Conservation (phyloP, 2,888 invertebrate species). For the Hanleya hanleyi region DNA sequence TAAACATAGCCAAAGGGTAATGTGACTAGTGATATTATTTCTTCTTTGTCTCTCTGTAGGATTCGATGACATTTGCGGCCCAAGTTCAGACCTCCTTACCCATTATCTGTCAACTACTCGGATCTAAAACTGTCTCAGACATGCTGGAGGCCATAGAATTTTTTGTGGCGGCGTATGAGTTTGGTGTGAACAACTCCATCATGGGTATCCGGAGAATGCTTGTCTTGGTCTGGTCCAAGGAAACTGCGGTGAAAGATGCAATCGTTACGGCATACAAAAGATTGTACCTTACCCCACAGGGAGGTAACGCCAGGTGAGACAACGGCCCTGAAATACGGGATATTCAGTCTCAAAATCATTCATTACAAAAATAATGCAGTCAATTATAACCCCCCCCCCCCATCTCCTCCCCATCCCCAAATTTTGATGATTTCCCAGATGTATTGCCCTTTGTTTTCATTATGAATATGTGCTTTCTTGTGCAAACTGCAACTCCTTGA, state of each 20-base stretch:
- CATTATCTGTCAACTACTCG: constrained; percentile 82
- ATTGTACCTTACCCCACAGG: constrained; percentile 77
- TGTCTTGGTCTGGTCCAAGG: constrained; percentile 86
- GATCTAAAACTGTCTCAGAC: constrained; percentile 79
- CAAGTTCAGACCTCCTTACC: constrained; percentile 77
- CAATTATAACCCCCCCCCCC: too few relatives aligned
- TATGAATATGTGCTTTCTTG: too few relatives aligned
- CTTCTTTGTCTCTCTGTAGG: too few relatives aligned
- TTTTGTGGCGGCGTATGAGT: constrained; percentile 82
- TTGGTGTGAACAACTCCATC: constrained; percentile 73
- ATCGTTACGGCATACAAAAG: constrained; percentile 85
- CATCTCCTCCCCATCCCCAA: too few relatives aligned
- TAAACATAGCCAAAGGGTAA: too few relatives aligned
- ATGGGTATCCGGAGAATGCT: constrained; percentile 85
- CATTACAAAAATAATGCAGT: neutral
- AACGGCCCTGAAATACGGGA: neutral
- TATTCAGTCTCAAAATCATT: neutral
- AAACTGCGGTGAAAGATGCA: constrained; percentile 81
- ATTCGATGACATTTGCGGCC: constrained; percentile 76
- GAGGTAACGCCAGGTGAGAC: constrained; percentile 52
- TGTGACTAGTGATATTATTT: too few relatives aligned
- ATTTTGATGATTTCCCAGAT: neutral
- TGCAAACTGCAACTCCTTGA: too few relatives aligned
- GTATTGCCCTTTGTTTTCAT: too few relatives aligned
- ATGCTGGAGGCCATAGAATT: constrained; percentile 92